Conservation (phyloP, 2,888 invertebrate species). For the Drosophila prostipennis region DNA sequence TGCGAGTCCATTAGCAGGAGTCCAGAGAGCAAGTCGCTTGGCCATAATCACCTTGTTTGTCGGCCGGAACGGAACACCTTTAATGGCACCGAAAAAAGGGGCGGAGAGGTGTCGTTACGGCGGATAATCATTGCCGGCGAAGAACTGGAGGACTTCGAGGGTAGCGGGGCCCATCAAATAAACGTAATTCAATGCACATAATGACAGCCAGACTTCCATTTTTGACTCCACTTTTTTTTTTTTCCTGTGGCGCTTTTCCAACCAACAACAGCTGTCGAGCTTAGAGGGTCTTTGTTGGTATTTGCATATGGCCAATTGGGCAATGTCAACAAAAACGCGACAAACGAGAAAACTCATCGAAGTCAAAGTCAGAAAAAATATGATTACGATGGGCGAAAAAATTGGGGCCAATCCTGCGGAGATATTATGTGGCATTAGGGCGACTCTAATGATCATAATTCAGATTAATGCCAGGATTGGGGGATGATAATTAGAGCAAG, state of each 20-base stretch:
- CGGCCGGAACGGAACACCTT: constrained; percentile 70
- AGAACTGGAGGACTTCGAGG: not conserved
- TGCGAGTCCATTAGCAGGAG: constrained; percentile 66
- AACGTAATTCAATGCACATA: constrained; percentile 78
- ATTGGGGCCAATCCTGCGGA: not conserved
- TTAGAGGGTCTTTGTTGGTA: constrained; percentile 45
- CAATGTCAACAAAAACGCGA: constrained; percentile 62
- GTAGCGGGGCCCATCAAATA: constrained; percentile 63
- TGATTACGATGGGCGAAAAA: constrained; percentile 21
- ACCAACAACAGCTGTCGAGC: constrained; percentile 20
- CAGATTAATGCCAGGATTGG: constrained; percentile 8
- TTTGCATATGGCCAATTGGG: constrained; percentile 75
- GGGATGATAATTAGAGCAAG: constrained; percentile 16
- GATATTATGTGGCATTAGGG: constrained; percentile 14
- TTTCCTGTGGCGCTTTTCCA: constrained; percentile 3
- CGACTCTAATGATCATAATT: constrained; percentile 18
- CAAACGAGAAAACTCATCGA: constrained; percentile 27
- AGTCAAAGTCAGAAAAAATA: constrained; percentile 38
- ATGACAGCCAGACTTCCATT: constrained; percentile 75
- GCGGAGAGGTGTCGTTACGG: constrained; percentile 58
- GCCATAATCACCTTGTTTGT: constrained; percentile 76
- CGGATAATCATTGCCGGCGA: constrained; percentile 65
- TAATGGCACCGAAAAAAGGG: constrained; percentile 39
- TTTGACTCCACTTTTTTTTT: constrained; percentile 36
- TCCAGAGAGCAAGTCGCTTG: constrained; percentile 62